phyloP scores from a whole-genome alignment of 35 echinoderm and acorn worm genomes.

The Strongylocentrotus purpuratus region DNA sequence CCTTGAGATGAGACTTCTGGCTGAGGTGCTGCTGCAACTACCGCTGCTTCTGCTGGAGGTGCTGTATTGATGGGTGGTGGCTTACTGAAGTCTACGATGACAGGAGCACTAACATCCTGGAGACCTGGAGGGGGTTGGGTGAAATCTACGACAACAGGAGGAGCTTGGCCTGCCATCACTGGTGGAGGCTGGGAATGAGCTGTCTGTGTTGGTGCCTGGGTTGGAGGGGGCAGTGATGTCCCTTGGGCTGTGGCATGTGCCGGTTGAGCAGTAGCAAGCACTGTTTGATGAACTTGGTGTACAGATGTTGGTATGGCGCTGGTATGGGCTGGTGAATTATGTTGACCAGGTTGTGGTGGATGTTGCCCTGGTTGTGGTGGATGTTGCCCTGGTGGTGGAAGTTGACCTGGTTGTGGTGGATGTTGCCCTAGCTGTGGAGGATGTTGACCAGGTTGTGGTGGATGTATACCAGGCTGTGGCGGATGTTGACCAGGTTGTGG shows the following conservation, averaged over 20 bases:
- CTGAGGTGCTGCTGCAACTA: neutral
- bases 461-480: neutral
- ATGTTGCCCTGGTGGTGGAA: too few species aligned
- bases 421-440: too few species aligned
- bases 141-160: neutral
- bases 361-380: neutral
- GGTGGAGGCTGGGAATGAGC: neutral
- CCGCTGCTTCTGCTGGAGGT: neutral
- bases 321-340: neutral
- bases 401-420: conserved; percentile 37
- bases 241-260: neutral
- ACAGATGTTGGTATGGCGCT: neutral
- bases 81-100: conserved; percentile 27
- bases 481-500: neutral
- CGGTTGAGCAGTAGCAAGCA: neutral
- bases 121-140: conserved; percentile 40
- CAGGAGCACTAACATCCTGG: neutral
- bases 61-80: conserved; percentile 41
- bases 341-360: conserved; percentile 8
- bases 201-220: conserved; percentile 9
- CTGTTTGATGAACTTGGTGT: neutral
- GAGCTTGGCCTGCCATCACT: neutral
- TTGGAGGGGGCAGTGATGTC: neutral
- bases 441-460: conserved; percentile 1
- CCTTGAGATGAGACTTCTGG: neutral